phyloP scores from a whole-genome alignment of 2,113 vertebrate genomes.

The Riparia riparia region DNA sequence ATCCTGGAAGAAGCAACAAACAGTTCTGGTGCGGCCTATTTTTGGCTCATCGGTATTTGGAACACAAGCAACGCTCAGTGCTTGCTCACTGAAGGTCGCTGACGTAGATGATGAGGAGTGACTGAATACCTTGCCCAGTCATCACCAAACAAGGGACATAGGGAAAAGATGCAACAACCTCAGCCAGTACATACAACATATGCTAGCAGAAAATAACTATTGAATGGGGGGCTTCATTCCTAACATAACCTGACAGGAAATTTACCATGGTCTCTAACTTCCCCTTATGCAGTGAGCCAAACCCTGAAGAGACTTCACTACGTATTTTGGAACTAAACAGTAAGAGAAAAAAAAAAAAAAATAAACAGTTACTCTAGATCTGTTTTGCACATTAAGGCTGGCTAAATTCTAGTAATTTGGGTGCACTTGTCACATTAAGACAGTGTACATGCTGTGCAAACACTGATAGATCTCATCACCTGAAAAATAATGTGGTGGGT shows the following conservation, averaged over 20 bases:
- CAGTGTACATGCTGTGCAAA: conserved; percentile 29
- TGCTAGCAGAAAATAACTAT: background rate
- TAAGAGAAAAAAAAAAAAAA: background rate
- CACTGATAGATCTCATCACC: background rate
- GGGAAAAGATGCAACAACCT: background rate
- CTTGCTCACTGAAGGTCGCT: background rate
- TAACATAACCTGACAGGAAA: background rate
- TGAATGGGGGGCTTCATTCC: background rate
- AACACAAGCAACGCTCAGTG: conserved; percentile 4
- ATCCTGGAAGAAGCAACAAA: conserved; percentile 77
- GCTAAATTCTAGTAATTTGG: conserved; percentile 49
- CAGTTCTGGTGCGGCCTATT: conserved; percentile 65
- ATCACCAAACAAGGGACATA: background rate
- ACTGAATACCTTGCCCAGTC: background rate
- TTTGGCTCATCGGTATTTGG: conserved; percentile 47
- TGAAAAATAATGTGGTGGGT: conserved; percentile 48
- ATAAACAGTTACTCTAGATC: background rate
- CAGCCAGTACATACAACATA: background rate
- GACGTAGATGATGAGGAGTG: background rate
- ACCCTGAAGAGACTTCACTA: background rate
- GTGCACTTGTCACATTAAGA: conserved; percentile 10
- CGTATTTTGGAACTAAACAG: background rate
- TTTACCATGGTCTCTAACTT: background rate
- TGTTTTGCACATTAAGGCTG: conserved; percentile 65
- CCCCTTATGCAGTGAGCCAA: background rate